phyloP scores from a whole-genome alignment of 2,888 invertebrate species.

The Agapetus fuscipes region DNA sequence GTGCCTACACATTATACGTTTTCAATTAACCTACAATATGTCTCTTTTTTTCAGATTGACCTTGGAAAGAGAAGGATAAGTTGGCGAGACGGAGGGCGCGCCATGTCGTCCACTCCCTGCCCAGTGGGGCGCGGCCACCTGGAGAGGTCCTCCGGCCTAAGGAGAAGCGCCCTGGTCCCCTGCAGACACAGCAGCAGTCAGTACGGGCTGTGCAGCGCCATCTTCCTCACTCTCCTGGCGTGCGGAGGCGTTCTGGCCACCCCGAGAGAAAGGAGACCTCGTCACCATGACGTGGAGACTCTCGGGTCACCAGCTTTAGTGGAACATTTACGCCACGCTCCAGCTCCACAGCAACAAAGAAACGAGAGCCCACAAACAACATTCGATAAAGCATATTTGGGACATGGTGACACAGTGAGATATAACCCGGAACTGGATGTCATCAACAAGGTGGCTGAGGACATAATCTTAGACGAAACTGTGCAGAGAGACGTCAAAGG shows the following conservation, averaged over 20 bases:
- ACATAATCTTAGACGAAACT: constrained; percentile 29
- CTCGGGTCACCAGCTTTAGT: not conserved
- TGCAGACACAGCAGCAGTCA: too few species aligned
- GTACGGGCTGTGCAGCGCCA: constrained; percentile 42
- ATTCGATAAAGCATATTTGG: constrained; percentile 41
- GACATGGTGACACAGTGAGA: constrained; percentile 46
- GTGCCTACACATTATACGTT: too few species aligned
- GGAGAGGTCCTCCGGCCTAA: too few species aligned
- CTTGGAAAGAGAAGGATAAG: too few species aligned
- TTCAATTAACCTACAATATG: too few species aligned
- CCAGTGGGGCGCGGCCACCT: too few species aligned
- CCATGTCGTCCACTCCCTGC: too few species aligned
- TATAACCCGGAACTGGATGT: constrained; percentile 47
- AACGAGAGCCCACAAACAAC: not conserved
- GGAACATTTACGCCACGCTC: constrained; percentile 1
- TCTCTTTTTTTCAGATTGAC: too few species aligned
- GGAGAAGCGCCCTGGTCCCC: too few species aligned
- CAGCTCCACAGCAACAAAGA: not conserved
- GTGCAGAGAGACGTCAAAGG: constrained; percentile 31
- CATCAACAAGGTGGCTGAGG: constrained; percentile 29
- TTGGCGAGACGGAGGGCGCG: too few species aligned
- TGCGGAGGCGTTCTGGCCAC: constrained; percentile 31
- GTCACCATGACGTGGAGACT: constrained; percentile 30
- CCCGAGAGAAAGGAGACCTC: constrained; percentile 43
- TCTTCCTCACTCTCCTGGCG: constrained; percentile 42